Evolutionary conservation across 2,113 vertebrate genomes (phyloP).

Genomic region (Taurulus bubalis): DNA sequence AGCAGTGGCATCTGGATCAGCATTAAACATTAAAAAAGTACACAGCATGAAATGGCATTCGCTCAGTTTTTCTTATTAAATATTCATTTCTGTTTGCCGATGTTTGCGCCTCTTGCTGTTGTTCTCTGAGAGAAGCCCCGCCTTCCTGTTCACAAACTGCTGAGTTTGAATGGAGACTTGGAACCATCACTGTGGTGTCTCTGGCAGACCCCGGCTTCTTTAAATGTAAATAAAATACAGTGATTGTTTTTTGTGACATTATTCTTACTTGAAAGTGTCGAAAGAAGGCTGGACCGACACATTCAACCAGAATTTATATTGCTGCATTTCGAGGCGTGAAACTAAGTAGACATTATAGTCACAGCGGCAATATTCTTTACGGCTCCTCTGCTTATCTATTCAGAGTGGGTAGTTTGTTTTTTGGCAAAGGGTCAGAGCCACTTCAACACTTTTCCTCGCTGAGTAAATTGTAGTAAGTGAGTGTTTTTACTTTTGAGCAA

Average conservation of each 20-base stretch:
- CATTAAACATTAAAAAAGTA: conserved; percentile 81
- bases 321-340: not conserved
- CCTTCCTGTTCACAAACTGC: conserved; percentile 28
- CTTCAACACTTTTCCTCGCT: conserved; percentile 4
- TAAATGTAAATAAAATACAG: conserved; percentile 11
- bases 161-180: conserved; percentile 3
- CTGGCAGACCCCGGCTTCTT: conserved; percentile 2
- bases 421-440: conserved; percentile 31
- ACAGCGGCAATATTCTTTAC: not conserved
- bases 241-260: not conserved
- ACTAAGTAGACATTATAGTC: conserved; percentile 13
- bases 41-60: conserved; percentile 66
- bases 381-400: conserved; percentile 22
- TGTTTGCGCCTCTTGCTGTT: conserved; percentile 39
- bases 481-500: conserved; percentile 7
- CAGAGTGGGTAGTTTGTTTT: conserved; percentile 7
- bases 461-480: conserved; percentile 20
- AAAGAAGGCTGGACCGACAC: not conserved
- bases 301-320: conserved; percentile 9
- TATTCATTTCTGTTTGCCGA: conserved; percentile 69
- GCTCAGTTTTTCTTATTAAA: conserved; percentile 75
- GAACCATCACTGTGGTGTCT: conserved; percentile 3
- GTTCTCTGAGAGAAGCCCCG: conserved; percentile 15
- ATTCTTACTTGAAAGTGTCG: not conserved
- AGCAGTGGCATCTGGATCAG: conserved; percentile 79